phyloP scores from a whole-genome alignment of 2,113 vertebrate genomes.

The Poeciliopsis turrubarensis region DNA sequence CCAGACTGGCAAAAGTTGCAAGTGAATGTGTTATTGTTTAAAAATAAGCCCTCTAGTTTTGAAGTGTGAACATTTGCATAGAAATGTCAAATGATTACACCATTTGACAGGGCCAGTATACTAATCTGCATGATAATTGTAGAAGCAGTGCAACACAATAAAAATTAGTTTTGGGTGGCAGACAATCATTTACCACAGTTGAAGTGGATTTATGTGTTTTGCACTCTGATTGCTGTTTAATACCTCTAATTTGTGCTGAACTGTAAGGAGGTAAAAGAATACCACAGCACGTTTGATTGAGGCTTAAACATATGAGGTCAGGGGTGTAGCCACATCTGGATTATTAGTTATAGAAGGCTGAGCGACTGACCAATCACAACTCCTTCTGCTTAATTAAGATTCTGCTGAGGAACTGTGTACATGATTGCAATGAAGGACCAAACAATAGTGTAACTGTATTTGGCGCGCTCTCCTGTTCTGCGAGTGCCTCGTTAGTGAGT shows the following conservation, averaged over 20 bases:
- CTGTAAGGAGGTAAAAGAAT: background rate
- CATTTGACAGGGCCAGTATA: background rate
- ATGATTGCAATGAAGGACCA: slow-evolving; percentile 23
- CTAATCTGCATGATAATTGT: background rate
- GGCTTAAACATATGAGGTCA: background rate
- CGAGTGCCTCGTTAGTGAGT: slow-evolving; percentile 69
- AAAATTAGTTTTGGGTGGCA: background rate
- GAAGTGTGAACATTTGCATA: background rate
- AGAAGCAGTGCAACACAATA: background rate
- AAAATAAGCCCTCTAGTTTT: background rate
- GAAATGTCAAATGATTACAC: background rate
- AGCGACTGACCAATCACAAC: background rate
- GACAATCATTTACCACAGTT: background rate
- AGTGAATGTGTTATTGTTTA: background rate
- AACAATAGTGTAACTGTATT: slow-evolving; percentile 29
- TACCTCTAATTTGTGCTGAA: background rate
- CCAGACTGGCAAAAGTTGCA: background rate
- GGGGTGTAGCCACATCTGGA: background rate
- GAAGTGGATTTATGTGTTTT: background rate
- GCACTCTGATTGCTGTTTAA: background rate
- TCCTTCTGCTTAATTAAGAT: slow-evolving; percentile 6
- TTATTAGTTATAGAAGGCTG: background rate
- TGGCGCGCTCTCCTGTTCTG: slow-evolving; percentile 34
- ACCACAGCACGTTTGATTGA: background rate
- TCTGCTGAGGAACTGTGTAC: slow-evolving; percentile 4